Evolutionary conservation across 2,888 invertebrate species (phyloP), one percentile per base, ranked within the genome.

Genomic region (Drosophila stalkeri): DNA sequence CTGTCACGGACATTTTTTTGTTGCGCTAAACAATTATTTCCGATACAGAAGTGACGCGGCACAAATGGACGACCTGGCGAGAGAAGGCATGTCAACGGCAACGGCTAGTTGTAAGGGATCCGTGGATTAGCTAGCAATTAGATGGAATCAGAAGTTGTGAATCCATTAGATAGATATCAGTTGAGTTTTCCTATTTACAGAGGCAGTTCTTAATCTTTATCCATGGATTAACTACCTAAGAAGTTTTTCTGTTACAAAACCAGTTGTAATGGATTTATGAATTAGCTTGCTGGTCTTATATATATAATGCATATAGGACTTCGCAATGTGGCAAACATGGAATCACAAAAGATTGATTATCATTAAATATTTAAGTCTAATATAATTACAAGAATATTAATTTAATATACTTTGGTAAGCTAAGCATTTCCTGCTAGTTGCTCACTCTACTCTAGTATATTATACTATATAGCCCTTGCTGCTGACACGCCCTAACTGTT

Each of bases 31-130:
- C 74, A 65, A 69, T 71, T 33, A 75, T 71, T 84, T 87, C 77
- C 87, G 82, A 62, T 54, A n/a, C 52, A 33, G 71, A 68, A 52
- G 41, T 84, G 82, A 86, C 87, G 61, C 54, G 69, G 75, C 82
- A 86, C 54, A 80, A 74, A 64, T 57, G 39, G 55, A 20, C 39
- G 39, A 47, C 47, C 52, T 51, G 37, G 39, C 33, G 66, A 39
- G 46, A 51, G 64, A 39, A 27, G 6, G 44, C 51, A 49, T 54
- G 62, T 68, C 62, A 51, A 12, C 47, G 56, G 11, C 33, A n/a
- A n/a, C n/a, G n/a, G n/a, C n/a, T 2, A 9, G 8, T 1, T 41
- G 8, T 41, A 8, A 41, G 2, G 16, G 16, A 16, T 33, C 8
- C n/a, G 6, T 20, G 18, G 18, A 43, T 9, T n/a, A 18, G 11